Evolutionary conservation across 1,140 invertebrate genomes (phyloP).

Genomic region (Drosophila sp.): DNA sequence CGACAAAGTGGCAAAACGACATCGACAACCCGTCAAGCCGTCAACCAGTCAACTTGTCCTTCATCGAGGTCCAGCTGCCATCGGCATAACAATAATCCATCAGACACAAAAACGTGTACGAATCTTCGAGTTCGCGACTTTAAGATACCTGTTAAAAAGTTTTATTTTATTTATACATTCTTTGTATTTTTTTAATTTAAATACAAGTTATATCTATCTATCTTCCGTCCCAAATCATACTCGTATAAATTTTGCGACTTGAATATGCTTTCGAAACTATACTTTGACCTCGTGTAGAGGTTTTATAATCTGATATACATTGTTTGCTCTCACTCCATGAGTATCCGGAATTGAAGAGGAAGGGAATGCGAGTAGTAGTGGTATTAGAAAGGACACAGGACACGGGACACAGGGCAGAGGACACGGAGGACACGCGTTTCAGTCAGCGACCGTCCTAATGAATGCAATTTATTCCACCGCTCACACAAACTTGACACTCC

Average conservation of each 20-base stretch:
- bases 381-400: neutral
- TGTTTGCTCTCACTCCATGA: no score
- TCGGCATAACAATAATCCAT: conserved; percentile 44
- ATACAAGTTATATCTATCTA: no score
- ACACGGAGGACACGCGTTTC: conserved; percentile 8
- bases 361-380: neutral
- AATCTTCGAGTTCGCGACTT: no score
- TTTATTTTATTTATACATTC: no score
- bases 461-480: conserved; percentile 54
- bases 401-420: neutral
- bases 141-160: no score
- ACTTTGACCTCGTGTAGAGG: no score
- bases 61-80: conserved; percentile 19
- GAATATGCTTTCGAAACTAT: no score
- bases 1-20: neutral
- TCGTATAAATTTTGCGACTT: no score
- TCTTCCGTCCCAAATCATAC: no score
- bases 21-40: neutral
- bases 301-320: no score
- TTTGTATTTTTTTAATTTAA: no score
- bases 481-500: conserved; percentile 44
- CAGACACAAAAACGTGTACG: neutral
- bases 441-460: conserved; percentile 33
- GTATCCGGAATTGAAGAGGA: no score
- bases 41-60: conserved; percentile 7